Conservation (phyloP, 2,797 vertebrate species). For the Phalanger gymnotis region DNA sequence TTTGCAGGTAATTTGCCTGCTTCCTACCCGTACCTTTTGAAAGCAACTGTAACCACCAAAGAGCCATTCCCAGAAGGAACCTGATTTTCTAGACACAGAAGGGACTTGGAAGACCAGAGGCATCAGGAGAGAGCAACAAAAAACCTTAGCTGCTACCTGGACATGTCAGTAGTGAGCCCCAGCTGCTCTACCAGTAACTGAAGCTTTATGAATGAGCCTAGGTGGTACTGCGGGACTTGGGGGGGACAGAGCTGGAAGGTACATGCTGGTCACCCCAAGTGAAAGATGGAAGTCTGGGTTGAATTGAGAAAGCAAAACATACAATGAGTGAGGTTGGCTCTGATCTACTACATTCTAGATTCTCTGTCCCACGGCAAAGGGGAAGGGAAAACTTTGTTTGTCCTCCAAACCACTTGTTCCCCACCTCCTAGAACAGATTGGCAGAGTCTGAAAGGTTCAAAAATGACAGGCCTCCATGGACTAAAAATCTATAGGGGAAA, state of each 20-base stretch:
- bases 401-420: too few relatives aligned
- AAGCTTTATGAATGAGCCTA: slow-evolving; percentile 9
- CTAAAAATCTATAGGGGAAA: too few relatives aligned
- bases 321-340: background rate
- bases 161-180: background rate
- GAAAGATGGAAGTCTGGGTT: background rate
- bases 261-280: background rate
- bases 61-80: background rate
- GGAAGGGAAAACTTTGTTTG: background rate
- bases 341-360: background rate
- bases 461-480: too few relatives aligned
- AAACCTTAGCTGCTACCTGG: background rate
- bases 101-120: background rate
- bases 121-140: background rate
- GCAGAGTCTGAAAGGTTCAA: background rate
- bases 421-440: too few relatives aligned
- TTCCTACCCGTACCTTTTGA: background rate
- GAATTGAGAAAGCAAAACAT: background rate
- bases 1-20: too few relatives aligned
- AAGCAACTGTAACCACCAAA: background rate
- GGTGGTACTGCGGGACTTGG: background rate
- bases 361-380: background rate
- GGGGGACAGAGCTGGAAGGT: too few relatives aligned
- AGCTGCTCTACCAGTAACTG: background rate
- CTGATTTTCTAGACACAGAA: background rate